Evolutionary conservation across 2,113 vertebrate species (phyloP), one percentile per base, ranked within the genome.

Genomic region (rat (Rattus norvegicus)): DNA sequence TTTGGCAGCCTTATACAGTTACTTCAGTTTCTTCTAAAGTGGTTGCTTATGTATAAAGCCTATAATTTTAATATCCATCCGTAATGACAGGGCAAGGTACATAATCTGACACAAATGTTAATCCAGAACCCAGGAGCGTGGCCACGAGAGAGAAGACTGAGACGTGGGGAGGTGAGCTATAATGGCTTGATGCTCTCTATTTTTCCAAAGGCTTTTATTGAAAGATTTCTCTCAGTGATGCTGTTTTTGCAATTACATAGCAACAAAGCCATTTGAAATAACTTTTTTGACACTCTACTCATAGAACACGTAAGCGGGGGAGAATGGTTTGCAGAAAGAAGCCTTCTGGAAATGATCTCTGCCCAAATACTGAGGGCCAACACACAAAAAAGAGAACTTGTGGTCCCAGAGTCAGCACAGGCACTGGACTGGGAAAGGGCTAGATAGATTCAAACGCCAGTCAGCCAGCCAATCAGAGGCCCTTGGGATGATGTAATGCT

Each of bases 161-260:
- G 65, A 63, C 67, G 65, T 83, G 47, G 72, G 24, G 33, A 94
- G 76, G 95, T 96, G 97, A 97, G 97, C 96, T 91, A 95, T 93
- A 96, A 96, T 93, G 97, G 95, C 95, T 98, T 94, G 95, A 97
- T 94, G 91, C 97, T 98, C 96, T 97, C 96, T 98, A 19, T 98
- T 98, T 98, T 98, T 98, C 96, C 95, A 97, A 97, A 98, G 94
- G 91, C 96, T 98, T 97, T 98, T 98, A 98, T 54, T 98, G 97
- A 97, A 98, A 95, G 91, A 96, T 98, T 98, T 98, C 95, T 98
- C 91, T 91, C 92, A 96, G 95, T 89, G 76, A 97, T 96, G 88
- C 93, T 97, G 92, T 95, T 98, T 98, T 97, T 97, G 87, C 96
- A 98, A 98, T 98, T 98, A 97, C 97, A 97, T 98, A 98, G 97